Conservation (phyloP, 2,113 vertebrate species). For the Ceyx margarethae region DNA sequence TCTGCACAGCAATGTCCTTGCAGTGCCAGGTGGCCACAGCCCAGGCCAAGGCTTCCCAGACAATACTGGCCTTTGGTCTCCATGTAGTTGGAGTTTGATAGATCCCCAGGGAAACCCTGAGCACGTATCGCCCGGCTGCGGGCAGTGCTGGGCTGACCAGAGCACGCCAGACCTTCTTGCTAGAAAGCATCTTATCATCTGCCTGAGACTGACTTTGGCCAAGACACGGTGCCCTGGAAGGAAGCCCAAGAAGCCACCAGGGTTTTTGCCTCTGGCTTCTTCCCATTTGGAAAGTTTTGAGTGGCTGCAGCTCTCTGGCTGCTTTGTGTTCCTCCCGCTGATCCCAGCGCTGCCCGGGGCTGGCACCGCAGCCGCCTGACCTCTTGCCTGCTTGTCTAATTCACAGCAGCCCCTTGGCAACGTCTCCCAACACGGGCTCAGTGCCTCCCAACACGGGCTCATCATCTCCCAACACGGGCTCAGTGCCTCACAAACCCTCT, state of each 20-base stretch:
- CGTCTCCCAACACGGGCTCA: background rate
- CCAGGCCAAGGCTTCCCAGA: background rate
- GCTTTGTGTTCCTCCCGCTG: background rate
- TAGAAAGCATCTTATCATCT: background rate
- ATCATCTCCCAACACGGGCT: background rate
- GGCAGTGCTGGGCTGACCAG: background rate
- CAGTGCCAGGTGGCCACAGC: background rate
- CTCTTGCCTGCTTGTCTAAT: background rate
- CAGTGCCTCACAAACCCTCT: background rate
- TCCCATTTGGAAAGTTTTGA: conserved; percentile 2
- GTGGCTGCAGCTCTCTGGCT: background rate
- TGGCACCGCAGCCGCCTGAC: background rate
- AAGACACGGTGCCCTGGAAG: background rate
- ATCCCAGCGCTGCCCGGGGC: background rate
- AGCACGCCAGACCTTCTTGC: background rate
- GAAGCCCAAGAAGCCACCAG: conserved; percentile 23
- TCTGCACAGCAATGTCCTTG: background rate
- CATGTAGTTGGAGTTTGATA: background rate
- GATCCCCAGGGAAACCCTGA: background rate
- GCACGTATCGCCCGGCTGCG: background rate
- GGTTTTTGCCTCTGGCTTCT: conserved; percentile 17
- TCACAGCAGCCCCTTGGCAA: background rate
- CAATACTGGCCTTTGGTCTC: background rate
- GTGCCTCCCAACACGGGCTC: background rate
- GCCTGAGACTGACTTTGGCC: background rate